Base-by-base conservation (phyloP, 2,113 vertebrate genomes). In the Anoura caudifer region DNA sequence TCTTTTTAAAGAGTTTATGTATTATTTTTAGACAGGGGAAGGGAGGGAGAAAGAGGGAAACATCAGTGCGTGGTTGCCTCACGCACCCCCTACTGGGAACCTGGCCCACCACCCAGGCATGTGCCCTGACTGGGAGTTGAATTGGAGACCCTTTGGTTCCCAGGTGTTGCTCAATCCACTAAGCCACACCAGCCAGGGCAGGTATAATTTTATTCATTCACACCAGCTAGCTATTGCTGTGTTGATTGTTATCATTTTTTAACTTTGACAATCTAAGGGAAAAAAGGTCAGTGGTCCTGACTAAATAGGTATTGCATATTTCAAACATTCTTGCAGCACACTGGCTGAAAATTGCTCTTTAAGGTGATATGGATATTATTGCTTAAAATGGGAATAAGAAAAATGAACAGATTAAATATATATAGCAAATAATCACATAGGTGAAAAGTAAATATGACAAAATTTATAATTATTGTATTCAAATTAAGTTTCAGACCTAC, bases 401-500 rank as follows among this genome's bases (percentile, higher is more conserved):
- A 87, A 93, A 54, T 56, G n/a, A 81, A 15, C 41, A 88, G 14
- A 38, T 92, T 81, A 95, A 73, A 85, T 70, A 95, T 70, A 82
- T 56, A 2, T 84, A 81, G 56, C 65, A 91, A 36, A 63, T 81
- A 91, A 73, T 79, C 33, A 87, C 72, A 61, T 36, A 92, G 52
- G 45, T 75, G 70, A 85, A n/a, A 95, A 92, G 50, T 47, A 85
- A 45, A 93, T 52, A n/a, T 91, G 43, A 41, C 22, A 79, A 20
- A 67, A 83, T 77, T 93, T 4, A 47, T 70, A 54, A 28, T 89
- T n/a, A 79, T 70, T 24, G 10, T 75, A 65, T 94, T 95, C 75
- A 92, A 95, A 63, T 73, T 16, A 56, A 79, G 22, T 90, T 91
- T 65, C 13, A 80, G 59, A 76, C 83, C 56, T 82, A 31, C 10